phyloP scores from a whole-genome alignment of 2,888 invertebrate genomes.

The Chymomyza procnemis region DNA sequence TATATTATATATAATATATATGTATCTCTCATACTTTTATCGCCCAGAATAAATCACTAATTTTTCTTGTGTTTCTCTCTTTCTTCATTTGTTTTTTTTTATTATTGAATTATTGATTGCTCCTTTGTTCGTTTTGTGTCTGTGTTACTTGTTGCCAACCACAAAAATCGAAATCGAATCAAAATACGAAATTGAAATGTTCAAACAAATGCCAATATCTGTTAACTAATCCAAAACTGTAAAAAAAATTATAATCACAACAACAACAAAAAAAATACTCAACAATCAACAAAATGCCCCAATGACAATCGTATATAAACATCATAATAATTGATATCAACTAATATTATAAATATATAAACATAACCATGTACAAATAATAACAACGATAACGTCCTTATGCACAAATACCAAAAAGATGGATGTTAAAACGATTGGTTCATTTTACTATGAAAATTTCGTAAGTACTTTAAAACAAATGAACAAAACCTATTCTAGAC shows the following conservation, averaged over 20 bases:
- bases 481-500: constrained; percentile 11
- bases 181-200: constrained; percentile 2
- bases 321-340: constrained; percentile 18
- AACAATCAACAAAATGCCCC: constrained; percentile 3
- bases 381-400: constrained; percentile 34
- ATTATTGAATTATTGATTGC: no score
- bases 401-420: constrained; percentile 83
- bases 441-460: constrained; percentile 97
- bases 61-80: constrained; percentile 17
- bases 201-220: neutral
- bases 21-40: neutral
- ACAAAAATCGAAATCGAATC: constrained; percentile 38
- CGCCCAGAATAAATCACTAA: constrained; percentile 4
- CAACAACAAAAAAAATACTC: neutral
- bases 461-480: constrained; percentile 85
- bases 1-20: neutral
- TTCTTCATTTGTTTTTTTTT: constrained; percentile 10
- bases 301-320: constrained; percentile 20
- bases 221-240: constrained; percentile 18
- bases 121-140: constrained; percentile 23
- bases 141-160: constrained; percentile 13
- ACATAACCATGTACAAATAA: constrained; percentile 16
- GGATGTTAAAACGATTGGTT: constrained; percentile 97
- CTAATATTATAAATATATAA: neutral
- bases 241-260: constrained; percentile 13